A percentile compares a stretch with the other conserved stretches of the same genome.
Evolutionary conservation across 2,113 vertebrate species (phyloP).

Genomic region (Bubo blakistoni): DNA sequence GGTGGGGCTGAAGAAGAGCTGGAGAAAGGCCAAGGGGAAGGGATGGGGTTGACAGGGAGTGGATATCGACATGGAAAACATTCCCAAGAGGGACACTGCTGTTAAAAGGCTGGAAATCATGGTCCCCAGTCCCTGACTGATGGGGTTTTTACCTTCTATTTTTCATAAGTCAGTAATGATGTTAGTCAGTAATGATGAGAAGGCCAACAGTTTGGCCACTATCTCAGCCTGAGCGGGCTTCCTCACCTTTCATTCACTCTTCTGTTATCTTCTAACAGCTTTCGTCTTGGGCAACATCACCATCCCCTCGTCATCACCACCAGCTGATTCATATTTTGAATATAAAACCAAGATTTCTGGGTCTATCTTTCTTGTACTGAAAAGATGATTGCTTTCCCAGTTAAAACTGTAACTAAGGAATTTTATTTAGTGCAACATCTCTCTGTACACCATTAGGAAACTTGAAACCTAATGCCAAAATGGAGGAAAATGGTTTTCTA

Average conservation of each 20-base stretch:
- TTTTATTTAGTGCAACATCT: not conserved
- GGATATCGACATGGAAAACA: fast-evolving
- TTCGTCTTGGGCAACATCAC: not conserved
- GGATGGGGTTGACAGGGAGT: not conserved
- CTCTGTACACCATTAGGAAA: not conserved
- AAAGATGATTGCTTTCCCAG: not conserved
- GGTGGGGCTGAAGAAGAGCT: not conserved
- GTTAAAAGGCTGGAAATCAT: not conserved
- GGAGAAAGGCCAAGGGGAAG: not conserved
- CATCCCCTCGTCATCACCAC: no score
- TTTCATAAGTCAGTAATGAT: not conserved
- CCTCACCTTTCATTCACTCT: not conserved
- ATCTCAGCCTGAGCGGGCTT: not conserved
- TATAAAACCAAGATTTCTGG: not conserved
- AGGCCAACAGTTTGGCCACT: not conserved
- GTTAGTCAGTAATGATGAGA: not conserved
- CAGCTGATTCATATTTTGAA: not conserved
- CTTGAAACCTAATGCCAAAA: not conserved
- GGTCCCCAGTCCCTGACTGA: not conserved
- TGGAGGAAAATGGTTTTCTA: not conserved
- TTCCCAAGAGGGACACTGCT: not conserved
- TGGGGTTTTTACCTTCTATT: not conserved
- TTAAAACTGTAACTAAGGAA: not conserved
- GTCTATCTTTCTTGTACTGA: not conserved
- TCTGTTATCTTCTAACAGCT: not conserved